Evolutionary conservation across 1,140 invertebrate genomes (phyloP), one percentile per base, ranked within the genome.

Genomic region (Spodoptera frugiperda): DNA sequence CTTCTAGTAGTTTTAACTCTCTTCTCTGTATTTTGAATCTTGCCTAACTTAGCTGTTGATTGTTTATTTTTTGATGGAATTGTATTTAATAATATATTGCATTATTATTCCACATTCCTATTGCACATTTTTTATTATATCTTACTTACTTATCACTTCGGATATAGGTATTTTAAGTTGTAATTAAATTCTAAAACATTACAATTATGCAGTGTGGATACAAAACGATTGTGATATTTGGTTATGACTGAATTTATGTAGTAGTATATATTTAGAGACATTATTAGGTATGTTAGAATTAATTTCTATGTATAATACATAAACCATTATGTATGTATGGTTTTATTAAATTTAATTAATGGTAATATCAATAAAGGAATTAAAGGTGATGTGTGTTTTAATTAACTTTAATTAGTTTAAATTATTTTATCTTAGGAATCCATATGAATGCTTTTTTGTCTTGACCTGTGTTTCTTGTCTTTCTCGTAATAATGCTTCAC

Each of bases 391-490:
- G 12, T 17, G 21, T 17, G 44, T 73, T 81, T 84, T 57, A 59
- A 39, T 72, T 46, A 46, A 68, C 53, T 76, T 78, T 48, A 57
- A 59, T 25, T 0, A 25, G 25, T 25, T 3, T 25, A 25, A 25
- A 25, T 3, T 25, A 55, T 61, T 87, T 95, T 94, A 95, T 93
- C 95, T 95, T 76, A 95, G 87, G 88, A 95, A 95, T 71, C 95
- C 95, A 89, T 94, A 94, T 76, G 94, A 93, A 83, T 94, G 83
- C 85, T 94, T 93, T 78, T 93, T 93, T 53, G 90, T 77, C 19
- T 68, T 81, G 77, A 89, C 78, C 82, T 84, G 84, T 39, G 33
- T 39, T 85, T 91, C 84, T 85, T 91, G 78, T 93, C 94, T 85
- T 84, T 94, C 86, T 76, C 89, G 79, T 72, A 90, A 59, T 14